Conservation (phyloP, 2,797 vertebrate species). For the Paratrypauchen microcephalus region DNA sequence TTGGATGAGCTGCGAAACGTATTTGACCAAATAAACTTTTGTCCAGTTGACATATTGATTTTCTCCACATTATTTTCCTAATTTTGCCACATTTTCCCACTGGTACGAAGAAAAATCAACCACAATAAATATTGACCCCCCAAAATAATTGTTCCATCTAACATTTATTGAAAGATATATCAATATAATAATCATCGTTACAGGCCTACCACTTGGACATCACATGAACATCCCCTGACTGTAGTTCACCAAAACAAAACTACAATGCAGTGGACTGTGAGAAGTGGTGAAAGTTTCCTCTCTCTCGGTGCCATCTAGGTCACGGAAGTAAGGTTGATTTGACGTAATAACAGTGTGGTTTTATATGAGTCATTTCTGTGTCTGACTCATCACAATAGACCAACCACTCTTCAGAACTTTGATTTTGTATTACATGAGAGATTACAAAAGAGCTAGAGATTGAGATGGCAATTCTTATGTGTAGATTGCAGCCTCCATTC, state of each 20-base stretch:
- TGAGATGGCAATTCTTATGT: neutral
- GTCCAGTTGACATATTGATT: too few relatives aligned
- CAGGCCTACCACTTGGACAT: neutral
- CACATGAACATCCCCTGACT: neutral
- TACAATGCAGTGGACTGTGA: constrained; percentile 5
- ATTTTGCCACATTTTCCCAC: too few relatives aligned
- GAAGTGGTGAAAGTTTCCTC: constrained; percentile 11
- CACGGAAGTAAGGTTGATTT: constrained; percentile 52
- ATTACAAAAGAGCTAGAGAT: constrained; percentile 3
- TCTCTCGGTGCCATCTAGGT: constrained; percentile 35
- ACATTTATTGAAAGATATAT: too few relatives aligned
- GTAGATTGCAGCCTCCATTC: neutral
- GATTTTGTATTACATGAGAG: neutral
- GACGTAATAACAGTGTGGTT: constrained; percentile 26
- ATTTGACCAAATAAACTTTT: too few relatives aligned
- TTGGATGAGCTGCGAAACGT: too few relatives aligned
- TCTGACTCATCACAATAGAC: constrained; percentile 22
- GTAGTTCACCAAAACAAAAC: neutral
- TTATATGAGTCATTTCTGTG: constrained; percentile 32
- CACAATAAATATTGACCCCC: too few relatives aligned
- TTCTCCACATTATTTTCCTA: too few relatives aligned
- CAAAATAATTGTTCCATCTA: too few relatives aligned
- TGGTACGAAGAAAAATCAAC: too few relatives aligned
- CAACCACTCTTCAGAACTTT: neutral
- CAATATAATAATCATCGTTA: too few relatives aligned